Percentiles rank a stretch among this genome's conserved stretches.
Evolutionary conservation across 1,140 invertebrate species (phyloP).

Genomic region (Luehdorfia chinensis): DNA sequence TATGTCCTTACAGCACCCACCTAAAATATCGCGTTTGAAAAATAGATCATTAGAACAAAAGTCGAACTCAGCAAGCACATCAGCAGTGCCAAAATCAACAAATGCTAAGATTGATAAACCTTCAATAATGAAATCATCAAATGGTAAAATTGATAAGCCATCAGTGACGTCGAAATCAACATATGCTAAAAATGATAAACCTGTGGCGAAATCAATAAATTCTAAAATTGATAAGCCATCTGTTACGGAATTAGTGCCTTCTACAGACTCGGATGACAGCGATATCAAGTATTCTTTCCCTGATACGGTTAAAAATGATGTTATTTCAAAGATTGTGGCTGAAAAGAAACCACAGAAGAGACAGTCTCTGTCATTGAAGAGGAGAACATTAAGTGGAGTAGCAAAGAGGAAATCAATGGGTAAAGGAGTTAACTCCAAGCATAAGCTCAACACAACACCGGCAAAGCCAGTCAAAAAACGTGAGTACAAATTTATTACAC

Average conservation of each 20-base stretch:
- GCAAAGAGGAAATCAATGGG: constrained; percentile 58
- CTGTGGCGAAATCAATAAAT: background rate
- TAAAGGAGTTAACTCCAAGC: constrained; percentile 28
- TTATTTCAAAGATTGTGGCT: constrained; percentile 17
- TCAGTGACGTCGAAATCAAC: background rate
- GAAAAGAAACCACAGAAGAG: constrained; percentile 35
- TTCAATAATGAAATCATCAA: background rate
- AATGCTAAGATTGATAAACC: background rate
- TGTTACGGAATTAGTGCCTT: constrained; percentile 29
- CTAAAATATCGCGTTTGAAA: constrained; percentile 57
- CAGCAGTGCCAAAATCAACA: constrained; percentile 1
- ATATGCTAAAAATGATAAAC: background rate
- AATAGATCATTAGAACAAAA: constrained; percentile 40
- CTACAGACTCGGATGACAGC: constrained; percentile 63
- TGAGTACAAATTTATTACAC: constrained; percentile 42
- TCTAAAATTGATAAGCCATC: constrained; percentile 29
- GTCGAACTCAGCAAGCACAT: constrained; percentile 3
- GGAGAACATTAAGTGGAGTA: constrained; percentile 50
- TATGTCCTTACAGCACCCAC: constrained; percentile 57
- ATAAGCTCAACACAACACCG: constrained; percentile 33
- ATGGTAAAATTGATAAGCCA: no score
- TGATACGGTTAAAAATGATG: constrained; percentile 24
- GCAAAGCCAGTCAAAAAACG: constrained; percentile 49
- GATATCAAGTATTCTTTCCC: constrained; percentile 70
- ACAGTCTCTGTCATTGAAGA: constrained; percentile 42